Evolutionary conservation across 2,797 vertebrate species (phyloP), one percentile per base, ranked within the genome.

Genomic region (Paguma larvata): DNA sequence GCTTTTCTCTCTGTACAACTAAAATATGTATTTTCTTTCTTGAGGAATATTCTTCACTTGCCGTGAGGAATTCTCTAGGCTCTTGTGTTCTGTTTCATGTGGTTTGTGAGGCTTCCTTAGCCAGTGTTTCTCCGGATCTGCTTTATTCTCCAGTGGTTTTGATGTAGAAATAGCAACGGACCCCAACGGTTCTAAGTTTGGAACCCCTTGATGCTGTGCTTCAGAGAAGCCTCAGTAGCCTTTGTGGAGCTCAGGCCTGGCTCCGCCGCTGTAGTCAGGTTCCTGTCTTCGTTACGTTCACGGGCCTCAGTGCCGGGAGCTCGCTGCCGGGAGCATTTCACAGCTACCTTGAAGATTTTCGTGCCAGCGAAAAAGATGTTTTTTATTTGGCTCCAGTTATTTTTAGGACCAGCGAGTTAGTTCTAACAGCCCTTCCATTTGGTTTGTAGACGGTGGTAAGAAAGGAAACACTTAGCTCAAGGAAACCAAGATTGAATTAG

Each of bases 371-470:
- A 97, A 99, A 98, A 99, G 96, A 92, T 94, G 48, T 82, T 96
- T 98, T 59, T 98, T 98, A 96, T 98, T 97, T 98, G 86, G 48
- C 86, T 96, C 51, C 27, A 70, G 96, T 94, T 98, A 97, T 98
- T 98, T 98, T 98, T 98, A 97, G 98, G 97, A 96, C 97, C 96
- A 97, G 19, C 51, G 75, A 97, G 84, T 95, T 85, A 96, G 94
- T 97, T 95, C 94, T 98, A 95, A 97, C 97, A 98, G 97, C 92
- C 87, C 95, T 97, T 98, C 97, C 99, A 97, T 99, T 99, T 98
- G 97, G 82, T 83, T 95, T 98, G 59, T 97, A 97, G 96, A 56
- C 62, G 63, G 48, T 96, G 75, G 68, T 59, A 97, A 98, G 94
- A 97, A 97, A 98, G 95, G 91, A 97, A 97, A 94, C 63, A 95